Base-by-base conservation (phyloP, 2,888 invertebrate genomes). In the Temnothorax ravouxi region DNA sequence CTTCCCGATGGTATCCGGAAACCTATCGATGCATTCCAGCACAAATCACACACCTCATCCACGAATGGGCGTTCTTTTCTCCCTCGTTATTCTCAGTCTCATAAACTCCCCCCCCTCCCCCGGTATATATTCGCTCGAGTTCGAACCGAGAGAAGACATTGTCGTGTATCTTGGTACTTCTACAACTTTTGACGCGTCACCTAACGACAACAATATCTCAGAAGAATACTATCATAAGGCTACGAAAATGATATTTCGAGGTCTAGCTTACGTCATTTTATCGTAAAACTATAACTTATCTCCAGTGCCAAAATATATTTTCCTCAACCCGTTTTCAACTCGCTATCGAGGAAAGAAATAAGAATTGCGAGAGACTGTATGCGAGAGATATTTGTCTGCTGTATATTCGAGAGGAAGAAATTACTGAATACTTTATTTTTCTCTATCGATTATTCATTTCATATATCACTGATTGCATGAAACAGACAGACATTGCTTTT, bases 21-120 rank as follows among this genome's bases (percentile, higher is more conserved):
- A 74, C 50, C 74, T 52, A 74, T 81, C 74, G 72, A 64, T 62
- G 81, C 81, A 74, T 69, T 69, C 74, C 52, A 52, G 34, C 81
- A 62, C 62, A 81, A 81, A 81, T 81, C 81, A 81, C 41, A 81
- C 38, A 41, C n/a, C 41, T 81, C 81, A 74, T 81, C 74, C 74
- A 41, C 38, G 29, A 80, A 72, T 34, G 50, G 25, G 15, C 38
- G 50, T 50, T 62, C 25, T 50, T 50, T 44, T 56, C 47, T 21
- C 71, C 66, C 8, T 74, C 25, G 25, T 47, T n/a, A n/a, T n/a
- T 81, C 15, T 41, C 52, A 79, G 34, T 34, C 44, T 72, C 79
- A 29, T 79, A 79, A 79, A 79, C 44, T 79, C 79, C 18, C 21
- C 47, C 18, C 3, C 29, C 29, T 0, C 29, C 3, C 3, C 3